Percentiles rank a stretch among this genome's conserved stretches.
These are phyloP conservation scores for Parnassius smintheus DNA, from an alignment of 2,888 invertebrate species.

Conservation along the genomic window DNA sequence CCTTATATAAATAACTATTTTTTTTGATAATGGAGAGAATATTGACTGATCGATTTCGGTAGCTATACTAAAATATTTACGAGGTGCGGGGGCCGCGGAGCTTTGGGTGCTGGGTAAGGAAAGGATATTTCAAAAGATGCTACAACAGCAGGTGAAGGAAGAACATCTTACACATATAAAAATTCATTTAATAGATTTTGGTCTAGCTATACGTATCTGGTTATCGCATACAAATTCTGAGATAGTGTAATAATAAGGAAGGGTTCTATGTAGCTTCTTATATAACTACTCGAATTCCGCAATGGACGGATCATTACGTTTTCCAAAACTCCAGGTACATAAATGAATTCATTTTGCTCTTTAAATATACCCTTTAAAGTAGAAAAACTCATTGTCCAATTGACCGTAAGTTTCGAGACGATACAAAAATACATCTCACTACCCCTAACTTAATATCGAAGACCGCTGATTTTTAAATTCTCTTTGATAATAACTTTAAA, in stretches of 20 bases:
- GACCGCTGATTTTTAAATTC: slow-evolving; percentile 43
- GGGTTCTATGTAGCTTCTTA: slow-evolving; percentile 59
- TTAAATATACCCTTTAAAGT: slow-evolving; percentile 28
- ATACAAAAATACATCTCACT: slow-evolving; percentile 77
- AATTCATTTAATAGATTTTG: slow-evolving; percentile 1
- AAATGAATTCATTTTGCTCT: slow-evolving; percentile 46
- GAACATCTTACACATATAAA: not conserved
- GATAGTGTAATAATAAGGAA: slow-evolving; percentile 26
- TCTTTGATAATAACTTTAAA: slow-evolving; percentile 34
- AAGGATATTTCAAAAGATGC: not conserved
- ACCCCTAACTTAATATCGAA: slow-evolving; percentile 63
- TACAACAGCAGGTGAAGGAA: not conserved
- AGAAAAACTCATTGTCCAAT: slow-evolving; percentile 50
- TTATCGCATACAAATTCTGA: slow-evolving; percentile 1
- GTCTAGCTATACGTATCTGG: slow-evolving; percentile 1
- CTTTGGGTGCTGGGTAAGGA: slow-evolving; percentile 27
- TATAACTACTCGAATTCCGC: slow-evolving; percentile 63
- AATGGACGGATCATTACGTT: slow-evolving; percentile 68
- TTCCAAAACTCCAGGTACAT: slow-evolving; percentile 63
- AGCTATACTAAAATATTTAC: not conserved
- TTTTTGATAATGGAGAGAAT: not conserved
- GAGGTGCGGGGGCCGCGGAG: slow-evolving; percentile 55
- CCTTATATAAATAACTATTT: no score
- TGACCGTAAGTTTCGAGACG: slow-evolving; percentile 58
- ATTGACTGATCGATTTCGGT: slow-evolving; percentile 6